Evolutionary conservation across 2,113 vertebrate genomes (phyloP).

Genomic region (Heterotilapia buettikoferi): DNA sequence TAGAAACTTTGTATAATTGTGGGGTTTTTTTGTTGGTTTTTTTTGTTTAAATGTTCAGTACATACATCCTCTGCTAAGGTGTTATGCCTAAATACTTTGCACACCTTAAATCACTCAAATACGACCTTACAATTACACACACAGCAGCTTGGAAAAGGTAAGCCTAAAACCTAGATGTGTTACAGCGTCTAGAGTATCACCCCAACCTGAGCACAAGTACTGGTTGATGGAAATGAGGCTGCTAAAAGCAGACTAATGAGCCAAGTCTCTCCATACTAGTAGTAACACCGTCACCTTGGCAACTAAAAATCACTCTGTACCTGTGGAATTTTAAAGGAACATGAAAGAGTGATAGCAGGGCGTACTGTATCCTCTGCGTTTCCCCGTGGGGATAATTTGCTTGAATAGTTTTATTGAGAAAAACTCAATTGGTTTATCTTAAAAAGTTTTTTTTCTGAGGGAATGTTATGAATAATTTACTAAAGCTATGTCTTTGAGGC

Average conservation of each 20-base stretch:
- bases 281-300: background rate
- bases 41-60: background rate
- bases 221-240: background rate
- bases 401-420: background rate
- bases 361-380: background rate
- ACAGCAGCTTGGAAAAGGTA: background rate
- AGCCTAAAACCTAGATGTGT: background rate
- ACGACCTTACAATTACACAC: background rate
- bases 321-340: background rate
- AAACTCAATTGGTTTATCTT: background rate
- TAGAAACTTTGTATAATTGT: background rate
- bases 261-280: background rate
- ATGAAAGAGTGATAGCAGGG: background rate
- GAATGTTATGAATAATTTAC: slow-evolving; percentile 40
- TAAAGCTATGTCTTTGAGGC: background rate
- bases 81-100: background rate
- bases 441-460: background rate
- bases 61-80: background rate
- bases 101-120: background rate
- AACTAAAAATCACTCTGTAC: background rate
- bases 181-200: background rate
- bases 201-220: background rate
- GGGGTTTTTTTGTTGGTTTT: fast-evolving
- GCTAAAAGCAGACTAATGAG: background rate
- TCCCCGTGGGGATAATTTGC: background rate